These are phyloP conservation scores for Ammospiza maritima DNA, from an alignment of 2,797 vertebrate genomes.

Conservation along the genomic window DNA sequence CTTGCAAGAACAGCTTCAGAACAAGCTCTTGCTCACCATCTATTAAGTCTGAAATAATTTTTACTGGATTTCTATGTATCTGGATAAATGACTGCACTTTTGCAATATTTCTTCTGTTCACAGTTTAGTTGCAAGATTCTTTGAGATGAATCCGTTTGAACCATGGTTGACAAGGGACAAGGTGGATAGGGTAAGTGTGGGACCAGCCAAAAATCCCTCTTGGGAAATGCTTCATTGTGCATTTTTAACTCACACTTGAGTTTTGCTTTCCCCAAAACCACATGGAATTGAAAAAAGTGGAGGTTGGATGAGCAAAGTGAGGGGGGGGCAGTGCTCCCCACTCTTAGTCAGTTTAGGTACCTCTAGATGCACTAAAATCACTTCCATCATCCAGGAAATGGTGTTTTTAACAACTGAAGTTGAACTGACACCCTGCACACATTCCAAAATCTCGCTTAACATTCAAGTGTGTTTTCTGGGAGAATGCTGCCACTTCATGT, in stretches of 20 bases:
- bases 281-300: not conserved
- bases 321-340: not conserved
- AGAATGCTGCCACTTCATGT: not conserved
- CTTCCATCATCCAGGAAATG: not conserved
- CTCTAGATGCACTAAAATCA: not conserved
- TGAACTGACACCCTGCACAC: not conserved
- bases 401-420: not conserved
- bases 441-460: not conserved
- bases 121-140: slow-evolving; percentile 83
- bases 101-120: slow-evolving; percentile 20
- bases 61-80: not conserved
- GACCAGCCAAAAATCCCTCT: not conserved
- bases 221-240: not conserved
- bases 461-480: not conserved
- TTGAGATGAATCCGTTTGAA: slow-evolving; percentile 89
- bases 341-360: not conserved
- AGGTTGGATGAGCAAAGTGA: not conserved
- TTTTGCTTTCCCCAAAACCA: not conserved
- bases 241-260: not conserved
- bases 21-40: not conserved
- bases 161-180: slow-evolving; percentile 92
- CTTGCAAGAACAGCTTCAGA: not conserved
- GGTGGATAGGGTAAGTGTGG: slow-evolving; percentile 87
- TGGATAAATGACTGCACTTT: not conserved
- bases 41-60: not conserved